These are phyloP conservation scores for Benitochromis conjunctus DNA, from an alignment of 2,113 vertebrate genomes.

Conservation along the genomic window DNA sequence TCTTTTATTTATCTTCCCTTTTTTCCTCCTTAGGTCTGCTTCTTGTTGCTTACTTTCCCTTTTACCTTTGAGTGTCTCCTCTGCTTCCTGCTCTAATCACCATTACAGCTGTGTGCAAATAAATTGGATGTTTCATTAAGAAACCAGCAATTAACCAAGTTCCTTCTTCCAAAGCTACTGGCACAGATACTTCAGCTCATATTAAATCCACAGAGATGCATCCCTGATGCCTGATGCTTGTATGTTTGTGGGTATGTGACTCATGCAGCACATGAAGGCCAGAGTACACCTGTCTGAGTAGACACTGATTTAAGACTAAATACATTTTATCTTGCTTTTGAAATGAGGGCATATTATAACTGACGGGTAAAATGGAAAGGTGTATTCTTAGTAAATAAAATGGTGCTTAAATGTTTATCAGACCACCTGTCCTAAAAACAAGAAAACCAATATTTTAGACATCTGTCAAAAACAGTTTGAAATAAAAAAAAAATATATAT, in stretches of 20 bases:
- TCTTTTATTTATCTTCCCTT: background rate
- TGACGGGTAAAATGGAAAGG: background rate
- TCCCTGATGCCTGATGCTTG: background rate
- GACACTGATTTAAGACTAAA: background rate
- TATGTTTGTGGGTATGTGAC: background rate
- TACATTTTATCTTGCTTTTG: conserved; percentile 1
- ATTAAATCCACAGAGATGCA: background rate
- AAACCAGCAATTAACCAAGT: conserved; percentile 24
- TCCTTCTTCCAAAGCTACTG: background rate
- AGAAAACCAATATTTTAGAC: background rate
- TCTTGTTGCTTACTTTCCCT: background rate
- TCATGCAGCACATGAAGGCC: background rate
- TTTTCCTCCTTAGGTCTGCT: background rate
- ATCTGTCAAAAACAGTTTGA: background rate
- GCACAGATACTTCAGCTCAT: background rate
- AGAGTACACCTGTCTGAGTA: conserved; percentile 12
- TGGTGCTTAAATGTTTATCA: background rate
- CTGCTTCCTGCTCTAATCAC: conserved; percentile 22
- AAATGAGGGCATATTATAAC: background rate
- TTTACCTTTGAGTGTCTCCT: background rate
- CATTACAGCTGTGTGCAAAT: conserved; percentile 12
- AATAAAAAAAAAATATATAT: background rate
- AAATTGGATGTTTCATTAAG: conserved; percentile 2
- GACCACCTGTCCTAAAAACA: background rate
- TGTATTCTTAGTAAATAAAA: background rate